These are phyloP conservation scores for Centroberyx gerrardi DNA, from an alignment of 2,797 vertebrate genomes.

Conservation along the genomic window DNA sequence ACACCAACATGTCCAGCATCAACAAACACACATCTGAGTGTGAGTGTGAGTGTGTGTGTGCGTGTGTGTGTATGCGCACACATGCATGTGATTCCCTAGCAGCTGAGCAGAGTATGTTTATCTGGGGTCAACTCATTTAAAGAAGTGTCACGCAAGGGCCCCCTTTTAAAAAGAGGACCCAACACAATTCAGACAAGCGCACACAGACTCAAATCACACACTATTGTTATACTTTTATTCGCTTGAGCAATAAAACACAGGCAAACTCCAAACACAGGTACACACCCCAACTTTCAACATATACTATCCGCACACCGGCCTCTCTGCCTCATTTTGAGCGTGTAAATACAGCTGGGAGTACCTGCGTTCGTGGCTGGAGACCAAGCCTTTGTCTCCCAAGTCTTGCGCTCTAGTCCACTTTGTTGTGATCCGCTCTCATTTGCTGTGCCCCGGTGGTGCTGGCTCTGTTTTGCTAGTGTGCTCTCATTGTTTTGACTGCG, in stretches of 20 bases:
- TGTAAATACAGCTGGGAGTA: conserved; percentile 15
- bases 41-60: conserved; percentile 22
- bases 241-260: conserved; percentile 16
- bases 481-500: conserved; percentile 65
- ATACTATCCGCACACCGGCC: not conserved
- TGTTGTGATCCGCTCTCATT: conserved; percentile 55
- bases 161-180: not conserved
- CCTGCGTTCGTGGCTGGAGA: conserved; percentile 12
- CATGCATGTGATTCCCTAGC: conserved; percentile 28
- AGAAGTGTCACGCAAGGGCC: conserved; percentile 61
- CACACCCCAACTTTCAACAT: not conserved
- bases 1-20: conserved; percentile 64
- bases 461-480: conserved; percentile 44
- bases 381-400: conserved; percentile 29
- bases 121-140: conserved; percentile 58
- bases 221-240: not conserved
- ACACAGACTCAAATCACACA: conserved; percentile 1
- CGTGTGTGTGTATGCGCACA: not conserved
- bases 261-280: not conserved
- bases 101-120: conserved; percentile 69
- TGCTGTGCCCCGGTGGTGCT: conserved; percentile 33
- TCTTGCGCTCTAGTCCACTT: conserved; percentile 26
- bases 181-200: conserved; percentile 1
- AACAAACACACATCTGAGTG: conserved; percentile 68
- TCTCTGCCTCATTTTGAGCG: not conserved